Percentiles rank a stretch among this genome's conserved stretches.
Conservation (phyloP, 2,797 vertebrate species). For the Argentina silus region DNA sequence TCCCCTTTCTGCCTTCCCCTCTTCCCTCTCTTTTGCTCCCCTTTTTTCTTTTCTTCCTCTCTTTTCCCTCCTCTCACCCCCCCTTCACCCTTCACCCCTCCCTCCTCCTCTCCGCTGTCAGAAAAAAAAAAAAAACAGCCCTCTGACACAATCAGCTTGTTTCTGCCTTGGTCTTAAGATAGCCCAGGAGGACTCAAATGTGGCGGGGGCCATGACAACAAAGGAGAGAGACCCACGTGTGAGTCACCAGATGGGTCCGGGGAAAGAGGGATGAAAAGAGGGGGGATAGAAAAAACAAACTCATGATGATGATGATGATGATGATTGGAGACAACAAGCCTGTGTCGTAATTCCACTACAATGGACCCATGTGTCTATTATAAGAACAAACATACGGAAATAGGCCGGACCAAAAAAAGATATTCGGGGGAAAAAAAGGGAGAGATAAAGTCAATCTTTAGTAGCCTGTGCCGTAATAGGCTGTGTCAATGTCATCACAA, state of each 20-base stretch:
- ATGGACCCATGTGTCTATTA: background rate
- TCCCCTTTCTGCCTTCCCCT: slow-evolving; percentile 45
- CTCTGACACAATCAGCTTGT: slow-evolving; percentile 54
- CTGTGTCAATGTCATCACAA: no score
- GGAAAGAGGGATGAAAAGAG: slow-evolving; percentile 32
- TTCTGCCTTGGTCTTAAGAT: slow-evolving; percentile 56
- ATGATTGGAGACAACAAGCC: slow-evolving; percentile 45
- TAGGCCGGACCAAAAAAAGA: background rate
- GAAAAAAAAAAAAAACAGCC: slow-evolving; percentile 62
- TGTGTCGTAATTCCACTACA: slow-evolving; percentile 20
- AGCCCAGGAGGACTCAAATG: slow-evolving; percentile 58
- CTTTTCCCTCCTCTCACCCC: slow-evolving; percentile 16
- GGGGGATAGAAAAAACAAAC: slow-evolving; percentile 24
- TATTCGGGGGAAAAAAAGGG: background rate
- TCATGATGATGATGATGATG: slow-evolving; percentile 5
- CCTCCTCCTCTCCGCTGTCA: slow-evolving; percentile 46
- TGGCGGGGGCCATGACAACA: slow-evolving; percentile 34
- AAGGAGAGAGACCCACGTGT: slow-evolving; percentile 41
- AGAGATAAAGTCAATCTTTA: no score
- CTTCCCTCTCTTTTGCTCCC: slow-evolving; percentile 21
- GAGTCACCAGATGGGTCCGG: slow-evolving; percentile 54
- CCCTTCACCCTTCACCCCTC: slow-evolving; percentile 8
- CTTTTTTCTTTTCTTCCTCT: slow-evolving; percentile 9
- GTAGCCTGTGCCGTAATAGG: no score
- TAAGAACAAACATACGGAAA: background rate